These are phyloP conservation scores for Sminthopsis crassicaudata DNA, from an alignment of 2,113 vertebrate genomes.

Conservation along the genomic window DNA sequence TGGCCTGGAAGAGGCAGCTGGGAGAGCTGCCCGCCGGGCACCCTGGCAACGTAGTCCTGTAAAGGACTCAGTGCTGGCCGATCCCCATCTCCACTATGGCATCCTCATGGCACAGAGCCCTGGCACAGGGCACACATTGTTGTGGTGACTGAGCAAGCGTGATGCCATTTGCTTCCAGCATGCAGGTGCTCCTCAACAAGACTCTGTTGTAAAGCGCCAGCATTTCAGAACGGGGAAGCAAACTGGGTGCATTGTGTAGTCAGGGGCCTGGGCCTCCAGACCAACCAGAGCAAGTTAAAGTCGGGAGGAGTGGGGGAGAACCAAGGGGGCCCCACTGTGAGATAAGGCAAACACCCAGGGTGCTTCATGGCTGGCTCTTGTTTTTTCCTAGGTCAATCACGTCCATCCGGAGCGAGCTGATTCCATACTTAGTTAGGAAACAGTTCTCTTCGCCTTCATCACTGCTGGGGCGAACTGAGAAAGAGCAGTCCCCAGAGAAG, in stretches of 20 bases:
- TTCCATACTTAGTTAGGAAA: constrained; percentile 95
- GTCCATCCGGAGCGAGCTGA: constrained; percentile 95
- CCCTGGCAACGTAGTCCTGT: neutral
- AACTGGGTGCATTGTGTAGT: neutral
- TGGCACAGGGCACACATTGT: neutral
- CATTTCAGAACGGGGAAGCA: neutral
- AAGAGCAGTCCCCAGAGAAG: constrained; percentile 89
- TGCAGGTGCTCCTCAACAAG: neutral
- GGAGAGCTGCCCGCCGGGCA: neutral
- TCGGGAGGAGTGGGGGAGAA: too few species aligned
- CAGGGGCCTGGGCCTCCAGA: neutral
- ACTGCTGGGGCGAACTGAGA: constrained; percentile 86
- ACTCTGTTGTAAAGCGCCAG: neutral
- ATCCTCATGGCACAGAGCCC: neutral
- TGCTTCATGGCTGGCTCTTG: neutral
- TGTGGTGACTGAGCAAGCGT: neutral
- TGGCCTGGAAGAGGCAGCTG: neutral
- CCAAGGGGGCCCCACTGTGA: neutral
- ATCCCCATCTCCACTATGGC: neutral
- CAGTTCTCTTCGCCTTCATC: constrained; percentile 90
- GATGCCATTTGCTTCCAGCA: neutral
- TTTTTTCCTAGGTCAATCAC: constrained; percentile 90
- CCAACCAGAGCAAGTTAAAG: neutral
- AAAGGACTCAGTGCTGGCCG: neutral
- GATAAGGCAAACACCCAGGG: neutral